A percentile compares a stretch with the other conserved stretches of the same genome.
These are phyloP conservation scores for Caenorhabditis sulstoni DNA, from an alignment of 2,888 invertebrate genomes.

Conservation along the genomic window DNA sequence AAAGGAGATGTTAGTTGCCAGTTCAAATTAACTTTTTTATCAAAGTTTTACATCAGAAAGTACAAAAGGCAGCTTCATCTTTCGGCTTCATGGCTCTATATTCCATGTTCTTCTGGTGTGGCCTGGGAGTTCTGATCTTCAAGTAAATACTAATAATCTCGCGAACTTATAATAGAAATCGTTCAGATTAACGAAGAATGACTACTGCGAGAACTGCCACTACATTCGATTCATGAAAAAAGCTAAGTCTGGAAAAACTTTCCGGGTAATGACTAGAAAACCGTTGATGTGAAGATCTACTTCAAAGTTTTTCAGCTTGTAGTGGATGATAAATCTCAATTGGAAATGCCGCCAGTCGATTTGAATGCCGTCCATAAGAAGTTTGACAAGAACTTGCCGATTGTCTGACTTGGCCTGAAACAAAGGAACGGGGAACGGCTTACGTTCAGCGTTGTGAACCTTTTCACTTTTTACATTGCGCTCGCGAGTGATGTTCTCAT, in stretches of 20 bases:
- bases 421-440: too few species aligned
- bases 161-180: too few species aligned
- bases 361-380: conserved; percentile 23
- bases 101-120: conserved; percentile 45
- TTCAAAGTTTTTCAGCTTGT: conserved; percentile 26
- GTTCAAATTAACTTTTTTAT: background rate
- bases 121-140: conserved; percentile 34
- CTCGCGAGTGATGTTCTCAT: too few species aligned
- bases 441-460: too few species aligned
- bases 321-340: conserved; percentile 38
- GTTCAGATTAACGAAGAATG: conserved; percentile 20
- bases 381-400: conserved; percentile 23
- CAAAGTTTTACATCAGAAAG: conserved; percentile 13
- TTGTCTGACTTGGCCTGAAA: too few species aligned
- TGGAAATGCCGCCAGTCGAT: conserved; percentile 26
- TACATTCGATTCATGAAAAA: conserved; percentile 31
- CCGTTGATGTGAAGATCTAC: too few species aligned
- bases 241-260: conserved; percentile 13
- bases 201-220: conserved; percentile 43
- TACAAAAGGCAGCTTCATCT: conserved; percentile 18
- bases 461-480: too few species aligned
- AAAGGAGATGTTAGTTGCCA: conserved; percentile 17
- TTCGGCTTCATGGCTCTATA: conserved; percentile 46
- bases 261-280: background rate
- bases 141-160: background rate